Conservation (phyloP, 1,140 invertebrate species). For the Drosophila cardini region DNA sequence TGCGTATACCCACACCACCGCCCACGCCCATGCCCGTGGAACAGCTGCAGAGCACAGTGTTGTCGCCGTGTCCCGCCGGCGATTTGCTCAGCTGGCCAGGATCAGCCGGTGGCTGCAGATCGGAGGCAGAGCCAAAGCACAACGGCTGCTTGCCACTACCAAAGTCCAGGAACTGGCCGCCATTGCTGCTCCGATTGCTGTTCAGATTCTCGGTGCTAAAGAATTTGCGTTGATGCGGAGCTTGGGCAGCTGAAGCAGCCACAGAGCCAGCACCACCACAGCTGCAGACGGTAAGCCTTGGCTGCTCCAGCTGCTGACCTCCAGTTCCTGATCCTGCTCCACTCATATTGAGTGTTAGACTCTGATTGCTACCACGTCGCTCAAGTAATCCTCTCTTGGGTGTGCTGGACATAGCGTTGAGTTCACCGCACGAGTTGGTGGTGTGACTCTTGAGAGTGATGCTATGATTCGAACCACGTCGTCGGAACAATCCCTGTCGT, state of each 20-base stretch:
- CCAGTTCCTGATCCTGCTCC: slow-evolving; percentile 60
- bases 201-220: slow-evolving; percentile 83
- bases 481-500: slow-evolving; percentile 90
- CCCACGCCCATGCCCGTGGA: slow-evolving; percentile 58
- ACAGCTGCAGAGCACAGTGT: slow-evolving; percentile 57
- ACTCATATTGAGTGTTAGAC: slow-evolving; percentile 89
- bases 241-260: slow-evolving; percentile 75
- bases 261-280: slow-evolving; percentile 65
- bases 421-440: slow-evolving; percentile 81
- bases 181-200: slow-evolving; percentile 53
- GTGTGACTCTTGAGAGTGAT: slow-evolving; percentile 87
- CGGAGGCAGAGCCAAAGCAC: slow-evolving; percentile 79
- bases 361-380: slow-evolving; percentile 92
- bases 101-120: slow-evolving; percentile 60
- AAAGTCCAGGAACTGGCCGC: slow-evolving; percentile 53
- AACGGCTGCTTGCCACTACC: slow-evolving; percentile 58
- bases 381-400: too few species aligned
- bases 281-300: slow-evolving; percentile 61
- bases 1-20: slow-evolving; percentile 78
- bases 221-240: slow-evolving; percentile 80
- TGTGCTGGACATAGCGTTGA: slow-evolving; percentile 85
- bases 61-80: not conserved
- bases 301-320: slow-evolving; percentile 48
- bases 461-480: slow-evolving; percentile 95
- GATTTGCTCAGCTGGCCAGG: slow-evolving; percentile 51